Base-by-base conservation (phyloP, 2,113 vertebrate species). In the Potamarius usumacintae region DNA sequence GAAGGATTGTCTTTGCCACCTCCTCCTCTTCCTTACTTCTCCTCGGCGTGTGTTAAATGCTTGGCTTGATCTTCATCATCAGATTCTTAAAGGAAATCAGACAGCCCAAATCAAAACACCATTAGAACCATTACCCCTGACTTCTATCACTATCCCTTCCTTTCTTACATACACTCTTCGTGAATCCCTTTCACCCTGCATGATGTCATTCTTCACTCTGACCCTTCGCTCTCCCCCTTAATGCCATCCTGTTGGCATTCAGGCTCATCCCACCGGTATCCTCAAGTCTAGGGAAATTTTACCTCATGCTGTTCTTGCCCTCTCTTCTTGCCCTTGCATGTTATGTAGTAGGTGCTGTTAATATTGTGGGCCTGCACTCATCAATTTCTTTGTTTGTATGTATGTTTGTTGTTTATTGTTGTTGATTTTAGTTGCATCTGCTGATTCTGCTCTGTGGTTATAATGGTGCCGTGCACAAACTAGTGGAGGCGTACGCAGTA, bases 261-360 rank as follows among this genome's bases (percentile, higher is more conserved):
- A 85, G 87, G 65, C 60, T 80, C 48, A 76, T 71, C 34, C 79
- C 53, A 58, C 14, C 3, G 52, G 84, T 77, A 60, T 42, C 57
- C 4, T 60, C 18, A 81, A 42, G 71, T 62, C 55, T 85, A n/a
- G 50, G 48, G 50, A 80, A 86, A 10, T 15, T 58, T 58, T 81
- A 57, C 62, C 71, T 76, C 79, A 74, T 71, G 89, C 87, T 91
- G 85, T 57, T 84, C 92, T 92, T 86, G 48, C 86, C 90, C 60
- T 86, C 89, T 48, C 27, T 74, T 93, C 93, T 85, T 91, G 92
- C 69, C 92, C 93, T 85, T 91, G 92, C 93, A 92, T 87, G 91
- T 93, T 34, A 82, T 65, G 81, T 77, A 84, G 86, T 91, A 67
- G 82, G 76, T 82, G 89, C 63, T 87, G 88, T 92, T 69, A 15